Evolutionary conservation across 2,888 invertebrate species (phyloP), one percentile per base, ranked within the genome.

Genomic region (Dasysyrphus tricinctus): DNA sequence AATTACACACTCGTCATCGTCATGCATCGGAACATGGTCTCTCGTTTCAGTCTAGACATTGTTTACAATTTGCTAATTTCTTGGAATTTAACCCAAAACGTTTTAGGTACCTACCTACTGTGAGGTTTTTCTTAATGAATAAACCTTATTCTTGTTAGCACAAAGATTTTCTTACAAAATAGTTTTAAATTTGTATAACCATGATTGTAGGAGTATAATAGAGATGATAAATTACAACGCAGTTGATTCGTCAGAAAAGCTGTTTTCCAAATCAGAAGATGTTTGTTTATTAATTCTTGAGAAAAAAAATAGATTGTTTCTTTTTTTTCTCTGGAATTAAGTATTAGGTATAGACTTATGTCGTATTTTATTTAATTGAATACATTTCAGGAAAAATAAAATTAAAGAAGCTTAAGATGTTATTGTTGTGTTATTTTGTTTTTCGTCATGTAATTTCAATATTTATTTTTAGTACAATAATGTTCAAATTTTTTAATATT

Each of bases 41-140:
- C 76, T 11, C 24, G 73, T 84, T 84, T 80, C 84, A 72, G 84
- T 84, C 84, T 84, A 84, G 84, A 84, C 84, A 61, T 75, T 84
- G 59, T 84, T 80, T 59, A 75, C 39, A 56, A 44, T 39, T 34
- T 49, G 7, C 49, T 34, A 2, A 47, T 49, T 65, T 49, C 65
- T 47, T 47, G 8, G 65, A 65, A 32, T 65, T 47, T 16, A 34
- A 65, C 47, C 2, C 12, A 49, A 65, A 34, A 65, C 65, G n/a
- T 5, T 5, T 42, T 56, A n/a, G 5, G 5, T 29, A 44, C n/a
- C n/a, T n/a, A n/a, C n/a, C n/a, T n/a, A n/a, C 44, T 44, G 5
- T 24, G n/a, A 11, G 9, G 16, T 8, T n/a, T 7, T 44, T n/a
- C 6, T 24, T 24, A 24, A n/a, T 44, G n/a, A 44, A 7, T 44